A percentile compares a stretch with the other conserved stretches of the same genome.
Evolutionary conservation across 2,888 invertebrate species (phyloP).

Genomic region (Ligdia adustata): DNA sequence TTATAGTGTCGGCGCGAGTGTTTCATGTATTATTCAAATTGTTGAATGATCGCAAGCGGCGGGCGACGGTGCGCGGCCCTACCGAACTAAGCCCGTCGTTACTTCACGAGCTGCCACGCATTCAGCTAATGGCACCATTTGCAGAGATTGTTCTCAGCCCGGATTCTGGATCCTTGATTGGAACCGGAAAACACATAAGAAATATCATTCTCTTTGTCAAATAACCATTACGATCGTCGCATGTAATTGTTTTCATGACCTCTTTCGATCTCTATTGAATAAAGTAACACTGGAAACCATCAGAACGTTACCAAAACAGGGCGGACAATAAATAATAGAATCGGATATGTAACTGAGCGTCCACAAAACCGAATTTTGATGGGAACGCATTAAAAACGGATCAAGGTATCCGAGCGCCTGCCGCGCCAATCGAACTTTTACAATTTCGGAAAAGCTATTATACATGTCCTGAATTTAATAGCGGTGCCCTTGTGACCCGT

Average conservation of each 20-base stretch:
- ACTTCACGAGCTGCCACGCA: conserved; percentile 52
- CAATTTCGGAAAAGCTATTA: conserved; percentile 45
- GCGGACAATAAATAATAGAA: conserved; percentile 5
- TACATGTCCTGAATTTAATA: conserved; percentile 47
- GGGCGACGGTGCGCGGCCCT: conserved; percentile 31
- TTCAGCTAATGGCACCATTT: conserved; percentile 68
- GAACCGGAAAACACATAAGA: conserved; percentile 39
- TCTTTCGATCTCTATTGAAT: conserved; percentile 7
- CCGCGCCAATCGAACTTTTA: conserved; percentile 45
- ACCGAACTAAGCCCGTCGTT: conserved; percentile 47
- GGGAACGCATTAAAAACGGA: conserved; percentile 26
- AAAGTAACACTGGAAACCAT: conserved; percentile 2
- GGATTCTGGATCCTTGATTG: conserved; percentile 46
- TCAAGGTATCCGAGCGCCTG: conserved; percentile 34
- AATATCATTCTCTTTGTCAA: conserved; percentile 16
- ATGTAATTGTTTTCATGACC: conserved; percentile 18
- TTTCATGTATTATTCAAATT: conserved; percentile 76
- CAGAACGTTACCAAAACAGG: not conserved
- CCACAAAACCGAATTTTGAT: conserved; percentile 16
- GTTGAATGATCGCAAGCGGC: conserved; percentile 55
- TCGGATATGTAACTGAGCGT: conserved; percentile 1
- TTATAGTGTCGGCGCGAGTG: conserved; percentile 41
- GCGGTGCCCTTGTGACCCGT: conserved; percentile 40
- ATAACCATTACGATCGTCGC: conserved; percentile 13
- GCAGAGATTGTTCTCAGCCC: conserved; percentile 59